Evolutionary conservation across 2,888 invertebrate genomes (phyloP), one percentile per base, ranked within the genome.

Genomic region (Gymnoscelis rufifasciata): DNA sequence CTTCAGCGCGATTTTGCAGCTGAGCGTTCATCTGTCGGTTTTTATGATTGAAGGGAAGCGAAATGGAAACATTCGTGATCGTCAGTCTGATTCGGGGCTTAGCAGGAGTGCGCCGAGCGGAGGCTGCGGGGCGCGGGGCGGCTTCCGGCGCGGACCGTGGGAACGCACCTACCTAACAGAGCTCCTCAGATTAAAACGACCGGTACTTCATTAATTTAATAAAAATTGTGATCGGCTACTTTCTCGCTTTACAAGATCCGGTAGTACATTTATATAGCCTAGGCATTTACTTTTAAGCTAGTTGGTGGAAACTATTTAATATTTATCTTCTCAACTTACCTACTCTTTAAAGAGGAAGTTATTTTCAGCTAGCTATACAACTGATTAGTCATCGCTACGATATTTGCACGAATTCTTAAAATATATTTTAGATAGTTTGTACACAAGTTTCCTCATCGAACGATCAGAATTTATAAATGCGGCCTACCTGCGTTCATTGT

Each of bases 121-220:
- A 64, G 53, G 62, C 52, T 55, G 54, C 45, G 62, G 49, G 62
- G 60, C 61, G 63, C 60, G 68, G 68, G 68, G 68, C 66, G 68
- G 72, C 74, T 83, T 86, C 84, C 86, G 84, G 84, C 76, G 78
- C 78, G 68, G 81, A 79, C 73, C 88, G 88, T 87, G 87, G 86
- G 88, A 86, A 86, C 83, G 71, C 80, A 78, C 79, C 77, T 74
- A 79, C 82, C 79, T 81, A 79, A 80, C 62, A 72, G 68, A 69
- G 47, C 74, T 79, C 73, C 73, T 76, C 75, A 74, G 78, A 83
- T 82, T 81, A 80, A 79, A 81, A 78, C 79, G 76, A 72, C 64
- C 72, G 35, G 15, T 15, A 19, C 35, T 19, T 84, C 84, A 87
- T 87, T 87, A 87, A 83, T 86, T 81, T 78, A 72, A 77, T 74